Percentiles rank a stretch among this genome's conserved stretches.
Evolutionary conservation across 2,113 vertebrate species (phyloP).

Genomic region (Tricholaema leucomelas): DNA sequence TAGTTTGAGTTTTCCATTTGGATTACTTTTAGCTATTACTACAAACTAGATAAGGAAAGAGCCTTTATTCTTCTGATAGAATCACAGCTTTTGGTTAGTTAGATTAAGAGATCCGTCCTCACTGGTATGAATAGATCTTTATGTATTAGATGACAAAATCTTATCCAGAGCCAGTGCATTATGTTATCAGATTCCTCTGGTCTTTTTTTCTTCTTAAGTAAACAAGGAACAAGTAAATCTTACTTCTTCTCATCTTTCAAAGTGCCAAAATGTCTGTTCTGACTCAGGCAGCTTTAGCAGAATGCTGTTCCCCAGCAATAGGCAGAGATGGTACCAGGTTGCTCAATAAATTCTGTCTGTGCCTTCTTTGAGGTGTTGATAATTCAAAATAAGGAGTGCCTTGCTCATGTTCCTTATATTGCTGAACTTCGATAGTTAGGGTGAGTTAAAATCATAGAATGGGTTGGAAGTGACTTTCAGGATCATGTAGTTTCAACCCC

Average conservation of each 20-base stretch:
- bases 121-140: background rate
- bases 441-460: background rate
- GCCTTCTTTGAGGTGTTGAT: background rate
- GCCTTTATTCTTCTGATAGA: background rate
- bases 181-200: background rate
- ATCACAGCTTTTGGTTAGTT: background rate
- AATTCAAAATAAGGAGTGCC: background rate
- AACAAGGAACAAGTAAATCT: conserved; percentile 10
- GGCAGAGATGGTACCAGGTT: background rate
- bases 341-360: background rate
- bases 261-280: background rate
- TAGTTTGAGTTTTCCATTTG: background rate
- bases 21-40: background rate
- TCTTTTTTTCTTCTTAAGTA: background rate
- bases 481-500: no score
- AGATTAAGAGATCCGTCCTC: conserved; percentile 1
- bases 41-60: background rate
- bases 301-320: background rate
- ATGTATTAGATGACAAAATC: background rate
- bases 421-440: background rate
- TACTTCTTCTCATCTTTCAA: background rate
- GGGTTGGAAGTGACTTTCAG: no score
- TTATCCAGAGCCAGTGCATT: background rate
- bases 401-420: background rate
- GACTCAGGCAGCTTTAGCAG: background rate